phyloP scores from a whole-genome alignment of 2,888 invertebrate genomes.

The Cyclophora punctaria region DNA sequence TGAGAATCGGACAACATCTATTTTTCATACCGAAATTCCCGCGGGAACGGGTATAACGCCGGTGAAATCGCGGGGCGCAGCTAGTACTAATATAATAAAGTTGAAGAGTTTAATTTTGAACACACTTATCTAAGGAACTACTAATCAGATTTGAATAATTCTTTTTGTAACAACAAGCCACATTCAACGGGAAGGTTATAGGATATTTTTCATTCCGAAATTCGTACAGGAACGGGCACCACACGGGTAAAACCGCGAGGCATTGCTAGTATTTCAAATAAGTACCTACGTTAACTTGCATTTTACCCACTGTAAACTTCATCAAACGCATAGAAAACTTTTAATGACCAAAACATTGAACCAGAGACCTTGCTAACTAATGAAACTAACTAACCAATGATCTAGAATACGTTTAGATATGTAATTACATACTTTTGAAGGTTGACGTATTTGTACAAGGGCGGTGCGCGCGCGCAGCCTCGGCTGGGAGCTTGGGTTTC shows the following conservation, averaged over 20 bases:
- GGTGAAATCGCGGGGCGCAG: no score
- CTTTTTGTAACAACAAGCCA: background rate
- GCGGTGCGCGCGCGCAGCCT: slow-evolving; percentile 28
- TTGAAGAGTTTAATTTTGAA: no score
- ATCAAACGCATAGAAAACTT: background rate
- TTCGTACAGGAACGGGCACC: no score
- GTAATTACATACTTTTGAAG: slow-evolving; percentile 45
- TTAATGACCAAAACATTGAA: no score
- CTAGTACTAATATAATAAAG: no score
- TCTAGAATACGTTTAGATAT: slow-evolving; percentile 22
- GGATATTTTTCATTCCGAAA: no score
- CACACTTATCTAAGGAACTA: no score
- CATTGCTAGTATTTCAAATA: background rate
- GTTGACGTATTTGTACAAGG: slow-evolving; percentile 8
- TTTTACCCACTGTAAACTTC: background rate
- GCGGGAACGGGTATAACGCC: no score
- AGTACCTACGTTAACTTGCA: background rate
- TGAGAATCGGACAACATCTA: no score
- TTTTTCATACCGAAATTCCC: no score
- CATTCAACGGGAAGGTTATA: background rate
- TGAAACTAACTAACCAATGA: background rate
- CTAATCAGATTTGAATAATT: background rate
- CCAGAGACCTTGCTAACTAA: background rate
- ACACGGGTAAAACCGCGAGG: no score
- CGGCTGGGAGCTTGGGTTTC: slow-evolving; percentile 33